Evolutionary conservation across 1,140 invertebrate species (phyloP).

Genomic region (Drosophila jambulina): DNA sequence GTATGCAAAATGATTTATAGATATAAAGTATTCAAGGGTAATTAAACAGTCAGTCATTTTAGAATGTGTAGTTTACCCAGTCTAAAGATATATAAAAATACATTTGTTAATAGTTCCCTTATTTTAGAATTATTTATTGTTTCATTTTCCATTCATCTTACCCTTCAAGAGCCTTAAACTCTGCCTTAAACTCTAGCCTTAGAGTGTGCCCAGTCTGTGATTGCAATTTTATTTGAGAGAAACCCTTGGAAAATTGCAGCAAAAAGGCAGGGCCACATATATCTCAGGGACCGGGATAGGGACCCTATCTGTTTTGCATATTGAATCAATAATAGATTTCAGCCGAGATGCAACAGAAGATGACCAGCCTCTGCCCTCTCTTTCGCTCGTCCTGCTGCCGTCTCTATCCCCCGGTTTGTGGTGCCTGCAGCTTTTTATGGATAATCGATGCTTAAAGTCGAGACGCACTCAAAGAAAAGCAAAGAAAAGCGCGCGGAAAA

Average conservation of each 20-base stretch:
- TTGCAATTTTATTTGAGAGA: slow-evolving; percentile 16
- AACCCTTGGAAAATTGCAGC: neutral
- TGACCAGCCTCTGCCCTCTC: slow-evolving; percentile 10
- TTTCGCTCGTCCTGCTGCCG: too few species aligned
- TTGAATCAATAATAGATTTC: slow-evolving; percentile 30
- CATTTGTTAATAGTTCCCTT: neutral
- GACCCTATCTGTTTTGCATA: slow-evolving; percentile 35
- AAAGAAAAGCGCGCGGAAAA: slow-evolving; percentile 1
- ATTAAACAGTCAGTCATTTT: too few species aligned
- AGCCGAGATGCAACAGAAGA: slow-evolving; percentile 27
- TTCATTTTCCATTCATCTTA: neutral
- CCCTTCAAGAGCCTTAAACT: neutral
- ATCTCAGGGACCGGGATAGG: neutral
- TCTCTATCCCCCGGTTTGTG: slow-evolving; percentile 7
- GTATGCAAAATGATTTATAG: too few species aligned
- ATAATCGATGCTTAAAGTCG: slow-evolving; percentile 71
- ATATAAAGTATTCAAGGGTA: too few species aligned
- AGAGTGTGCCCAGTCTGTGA: neutral
- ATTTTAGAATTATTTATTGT: neutral
- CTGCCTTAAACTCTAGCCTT: neutral
- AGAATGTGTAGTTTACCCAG: too few species aligned
- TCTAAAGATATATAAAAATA: too few species aligned
- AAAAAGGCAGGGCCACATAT: neutral
- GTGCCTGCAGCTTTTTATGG: slow-evolving; percentile 55
- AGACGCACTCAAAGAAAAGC: slow-evolving; percentile 53